phyloP scores from a whole-genome alignment of 2,113 vertebrate species.

The Rhinopomastus cyanomelas region DNA sequence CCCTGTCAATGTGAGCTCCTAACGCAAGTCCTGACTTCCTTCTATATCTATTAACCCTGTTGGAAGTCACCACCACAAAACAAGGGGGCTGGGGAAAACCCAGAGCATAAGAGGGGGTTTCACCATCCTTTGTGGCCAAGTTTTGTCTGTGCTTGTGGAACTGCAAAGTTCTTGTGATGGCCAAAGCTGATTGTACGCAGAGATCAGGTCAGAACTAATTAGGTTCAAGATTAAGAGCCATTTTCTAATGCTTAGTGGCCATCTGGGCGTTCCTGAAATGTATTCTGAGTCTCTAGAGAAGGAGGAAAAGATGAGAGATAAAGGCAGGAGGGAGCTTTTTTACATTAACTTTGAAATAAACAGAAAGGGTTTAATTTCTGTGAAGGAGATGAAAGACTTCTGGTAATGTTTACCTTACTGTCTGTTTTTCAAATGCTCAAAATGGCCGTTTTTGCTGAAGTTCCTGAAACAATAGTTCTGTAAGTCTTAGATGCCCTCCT shows the following conservation, averaged over 20 bases:
- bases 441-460: neutral
- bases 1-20: neutral
- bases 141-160: neutral
- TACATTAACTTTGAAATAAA: neutral
- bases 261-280: slow-evolving; percentile 24
- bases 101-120: neutral
- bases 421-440: neutral
- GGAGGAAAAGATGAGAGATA: neutral
- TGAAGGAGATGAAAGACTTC: neutral
- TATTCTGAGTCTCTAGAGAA: neutral
- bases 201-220: slow-evolving; percentile 30
- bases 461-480: neutral
- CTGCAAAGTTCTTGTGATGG: neutral
- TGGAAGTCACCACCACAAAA: neutral
- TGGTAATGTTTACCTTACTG: neutral
- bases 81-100: fast-evolving
- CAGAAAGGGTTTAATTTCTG: neutral
- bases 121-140: neutral
- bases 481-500: neutral
- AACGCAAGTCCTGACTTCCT: neutral
- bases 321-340: neutral
- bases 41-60: neutral
- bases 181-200: slow-evolving; percentile 17
- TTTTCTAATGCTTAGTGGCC: slow-evolving; percentile 10
- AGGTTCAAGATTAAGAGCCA: neutral